Conservation (phyloP, 1,140 invertebrate species). For the Matsumurasca onukii region DNA sequence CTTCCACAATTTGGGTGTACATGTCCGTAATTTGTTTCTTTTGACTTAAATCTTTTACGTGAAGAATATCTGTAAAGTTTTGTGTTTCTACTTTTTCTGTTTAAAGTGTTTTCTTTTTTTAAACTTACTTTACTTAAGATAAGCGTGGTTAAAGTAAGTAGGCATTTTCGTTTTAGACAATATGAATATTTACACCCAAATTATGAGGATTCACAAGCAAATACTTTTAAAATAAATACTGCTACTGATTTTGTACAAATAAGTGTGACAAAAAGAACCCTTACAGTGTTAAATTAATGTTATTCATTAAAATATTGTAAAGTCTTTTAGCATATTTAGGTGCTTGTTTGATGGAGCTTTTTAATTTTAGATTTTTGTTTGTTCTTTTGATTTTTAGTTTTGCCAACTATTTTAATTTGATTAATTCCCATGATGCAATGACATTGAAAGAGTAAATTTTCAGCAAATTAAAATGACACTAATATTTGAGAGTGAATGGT, state of each 20-base stretch:
- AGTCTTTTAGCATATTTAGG: background rate
- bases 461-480: background rate
- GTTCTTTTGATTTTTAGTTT: background rate
- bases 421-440: background rate
- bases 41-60: background rate
- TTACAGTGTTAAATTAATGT: conserved; percentile 12
- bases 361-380: background rate
- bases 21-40: background rate
- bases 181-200: conserved; percentile 1
- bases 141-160: background rate
- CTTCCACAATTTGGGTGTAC: conserved; percentile 12
- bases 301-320: background rate
- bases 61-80: background rate
- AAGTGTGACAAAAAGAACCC: conserved; percentile 13
- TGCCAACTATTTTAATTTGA: background rate
- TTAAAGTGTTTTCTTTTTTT: background rate
- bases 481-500: too few relatives aligned
- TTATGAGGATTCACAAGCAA: conserved; percentile 10
- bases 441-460: background rate
- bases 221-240: background rate
- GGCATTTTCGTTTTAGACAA: too few relatives aligned
- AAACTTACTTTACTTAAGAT: background rate
- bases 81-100: background rate
- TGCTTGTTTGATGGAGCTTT: background rate
- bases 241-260: conserved; percentile 13